These are phyloP conservation scores for Chaetodon trifasciatus DNA, from an alignment of 2,797 vertebrate genomes.

Conservation along the genomic window DNA sequence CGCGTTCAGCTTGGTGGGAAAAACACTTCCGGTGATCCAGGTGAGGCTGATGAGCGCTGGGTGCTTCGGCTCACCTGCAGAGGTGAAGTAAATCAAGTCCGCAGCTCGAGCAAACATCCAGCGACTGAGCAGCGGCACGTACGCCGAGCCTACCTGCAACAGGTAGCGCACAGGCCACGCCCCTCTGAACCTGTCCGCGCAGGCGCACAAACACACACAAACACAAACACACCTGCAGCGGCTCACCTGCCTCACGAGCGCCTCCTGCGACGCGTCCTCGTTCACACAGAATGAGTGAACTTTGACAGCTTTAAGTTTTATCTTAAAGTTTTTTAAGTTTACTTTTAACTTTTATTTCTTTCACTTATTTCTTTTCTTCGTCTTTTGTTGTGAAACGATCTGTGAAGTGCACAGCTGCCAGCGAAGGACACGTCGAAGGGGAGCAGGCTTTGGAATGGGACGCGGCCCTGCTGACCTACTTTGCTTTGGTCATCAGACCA, in stretches of 20 bases:
- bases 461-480: neutral
- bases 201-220: too few relatives aligned
- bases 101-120: neutral
- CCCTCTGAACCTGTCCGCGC: neutral
- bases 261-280: neutral
- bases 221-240: constrained; percentile 31
- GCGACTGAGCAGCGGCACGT: constrained; percentile 3
- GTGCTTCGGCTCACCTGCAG: neutral
- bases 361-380: rapidly evolving
- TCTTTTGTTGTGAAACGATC: neutral
- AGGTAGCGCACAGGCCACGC: constrained; percentile 62
- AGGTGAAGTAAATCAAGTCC: neutral
- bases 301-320: neutral
- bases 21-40: neutral
- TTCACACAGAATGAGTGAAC: neutral
- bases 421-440: neutral
- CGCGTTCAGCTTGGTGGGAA: too few relatives aligned
- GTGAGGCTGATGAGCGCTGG: neutral
- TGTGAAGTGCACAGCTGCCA: rapidly evolving
- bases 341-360: neutral
- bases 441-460: neutral
- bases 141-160: constrained; percentile 49
- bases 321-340: too few relatives aligned
- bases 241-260: neutral
- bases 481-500: constrained; percentile 4